Base-by-base conservation (phyloP, 2,888 invertebrate genomes). In the Galerucella calmariensis region DNA sequence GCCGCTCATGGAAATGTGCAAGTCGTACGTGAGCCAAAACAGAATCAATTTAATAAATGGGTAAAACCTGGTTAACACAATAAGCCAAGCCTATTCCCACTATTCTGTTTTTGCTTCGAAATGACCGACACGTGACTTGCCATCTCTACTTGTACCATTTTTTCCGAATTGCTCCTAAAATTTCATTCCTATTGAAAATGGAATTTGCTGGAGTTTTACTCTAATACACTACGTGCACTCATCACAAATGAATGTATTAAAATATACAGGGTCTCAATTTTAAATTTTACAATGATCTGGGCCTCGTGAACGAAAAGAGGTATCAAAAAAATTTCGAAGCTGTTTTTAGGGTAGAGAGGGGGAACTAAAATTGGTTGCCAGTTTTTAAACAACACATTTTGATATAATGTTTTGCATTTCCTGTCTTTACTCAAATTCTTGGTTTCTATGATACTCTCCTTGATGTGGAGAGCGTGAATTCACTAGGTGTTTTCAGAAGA, bases 51-150 rank as follows among this genome's bases (percentile, higher is more conserved):
- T 16, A 2, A 53, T 53, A 53, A 16, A 53, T 53, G 53, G 5
- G 8, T 1, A 6, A 56, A 56, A 56, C 10, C 14, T 16, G 53
- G 56, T 56, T 56, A 56, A 20, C 56, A 56, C 56, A 16, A 16
- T 56, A 56, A 56, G n/a, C 56, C n/a, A 16, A n/a, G 16, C 53
- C 56, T 20, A 56, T 16, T 56, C 9, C 56, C 20, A 35, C 35
- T 5, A 35, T 35, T 35, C 35, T 12, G 10, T 46, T 56, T 56
- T 56, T 56, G n/a, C 16, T 56, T 16, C 56, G 20, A 56, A 53
- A 53, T 53, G 53, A 16, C 53, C 20, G 53, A 53, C 16, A 56
- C 56, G 56, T 56, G 56, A 56, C 16, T 56, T 16, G 20, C 56
- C 16, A 10, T 8, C 20, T 56, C 9, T 10, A 16, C 56, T 56